phyloP scores from a whole-genome alignment of 2,113 vertebrate species.

The Pholis gunnellus region DNA sequence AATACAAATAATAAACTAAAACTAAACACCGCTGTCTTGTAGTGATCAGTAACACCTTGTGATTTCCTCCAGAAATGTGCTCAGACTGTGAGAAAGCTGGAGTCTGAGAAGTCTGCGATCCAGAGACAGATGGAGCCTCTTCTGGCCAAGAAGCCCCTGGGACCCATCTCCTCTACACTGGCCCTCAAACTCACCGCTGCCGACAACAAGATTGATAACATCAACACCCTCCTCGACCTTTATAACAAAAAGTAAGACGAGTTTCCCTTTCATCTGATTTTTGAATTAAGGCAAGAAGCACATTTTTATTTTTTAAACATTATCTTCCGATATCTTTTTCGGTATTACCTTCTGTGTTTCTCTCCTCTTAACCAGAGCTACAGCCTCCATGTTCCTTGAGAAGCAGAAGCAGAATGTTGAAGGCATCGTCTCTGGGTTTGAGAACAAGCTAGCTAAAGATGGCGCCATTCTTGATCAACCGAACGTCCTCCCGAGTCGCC shows the following conservation, averaged over 20 bases:
- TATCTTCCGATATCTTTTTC: background rate
- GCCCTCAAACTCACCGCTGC: slow-evolving; percentile 83
- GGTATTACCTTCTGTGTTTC: background rate
- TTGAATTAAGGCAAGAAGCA: background rate
- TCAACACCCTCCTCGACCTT: slow-evolving; percentile 85
- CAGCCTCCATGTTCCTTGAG: slow-evolving; percentile 89
- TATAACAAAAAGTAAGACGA: slow-evolving; percentile 90
- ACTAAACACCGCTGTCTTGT: background rate
- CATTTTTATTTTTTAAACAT: background rate
- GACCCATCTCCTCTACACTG: slow-evolving; percentile 83
- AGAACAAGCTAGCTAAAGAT: slow-evolving; percentile 86
- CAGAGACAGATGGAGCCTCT: slow-evolving; percentile 88
- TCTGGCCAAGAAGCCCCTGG: slow-evolving; percentile 83
- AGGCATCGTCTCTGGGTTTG: slow-evolving; percentile 83
- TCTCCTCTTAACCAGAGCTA: slow-evolving; percentile 81
- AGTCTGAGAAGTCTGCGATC: slow-evolving; percentile 84
- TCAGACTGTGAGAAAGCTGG: slow-evolving; percentile 83
- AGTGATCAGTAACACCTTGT: background rate
- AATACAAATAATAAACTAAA: background rate
- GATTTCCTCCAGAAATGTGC: slow-evolving; percentile 79
- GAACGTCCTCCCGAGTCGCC: slow-evolving; percentile 81
- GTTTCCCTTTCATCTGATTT: background rate
- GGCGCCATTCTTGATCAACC: slow-evolving; percentile 82
- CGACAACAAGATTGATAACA: slow-evolving; percentile 87
- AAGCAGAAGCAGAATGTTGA: slow-evolving; percentile 87